Evolutionary conservation across 2,797 vertebrate genomes (phyloP), one percentile per base, ranked within the genome.

Genomic region (Anguilla anguilla): DNA sequence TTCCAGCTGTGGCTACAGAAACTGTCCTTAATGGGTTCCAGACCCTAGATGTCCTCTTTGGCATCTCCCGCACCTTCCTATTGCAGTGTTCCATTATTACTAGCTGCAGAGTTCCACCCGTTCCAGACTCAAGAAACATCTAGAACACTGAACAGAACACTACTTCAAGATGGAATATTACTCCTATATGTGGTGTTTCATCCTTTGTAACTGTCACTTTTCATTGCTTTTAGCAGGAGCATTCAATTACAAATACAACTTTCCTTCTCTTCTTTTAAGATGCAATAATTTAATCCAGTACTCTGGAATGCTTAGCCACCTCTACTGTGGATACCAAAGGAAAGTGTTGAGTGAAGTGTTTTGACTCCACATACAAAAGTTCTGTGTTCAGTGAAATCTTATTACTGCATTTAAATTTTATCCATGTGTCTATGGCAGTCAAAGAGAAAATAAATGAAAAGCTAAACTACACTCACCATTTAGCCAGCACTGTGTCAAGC

Each of bases 1-100:
- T 53, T 90, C 90, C 88, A 93, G 90, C 94, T 95, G 93, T 93
- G 93, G 94, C 95, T 28, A 35, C 69, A 72, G 74, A 79, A 43
- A 22, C 94, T 92, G 90, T 92, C 92, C 91, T 92, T 97, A 97
- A 97, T 96, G 94, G 93, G 93, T 96, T 96, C 96, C 96, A 96
- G 96, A 82, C 46, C 79, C 17, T 3, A 10, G 22, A 51, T 82
- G 19, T 51, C 7, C 43, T 82, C 79, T 46, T n/a, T 22, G n/a
- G 69, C 69, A 15, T 74, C n/a, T 89, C 89, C 89, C 59, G 87
- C 28, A 74, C 86, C 87, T 53, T 57, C 83, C 25, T 64, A 53
- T 72, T 81, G 87, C 90, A 87, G 64, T 88, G 61, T 61, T 79
- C 17, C 19, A 7, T 46, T 39, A 6, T 69, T 69, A n/a, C 64